Evolutionary conservation across 37 sponge, comb jelly and placozoan genomes (phyloP), one percentile per base, ranked within the genome.

Genomic region (Dysidea cf. avara): DNA sequence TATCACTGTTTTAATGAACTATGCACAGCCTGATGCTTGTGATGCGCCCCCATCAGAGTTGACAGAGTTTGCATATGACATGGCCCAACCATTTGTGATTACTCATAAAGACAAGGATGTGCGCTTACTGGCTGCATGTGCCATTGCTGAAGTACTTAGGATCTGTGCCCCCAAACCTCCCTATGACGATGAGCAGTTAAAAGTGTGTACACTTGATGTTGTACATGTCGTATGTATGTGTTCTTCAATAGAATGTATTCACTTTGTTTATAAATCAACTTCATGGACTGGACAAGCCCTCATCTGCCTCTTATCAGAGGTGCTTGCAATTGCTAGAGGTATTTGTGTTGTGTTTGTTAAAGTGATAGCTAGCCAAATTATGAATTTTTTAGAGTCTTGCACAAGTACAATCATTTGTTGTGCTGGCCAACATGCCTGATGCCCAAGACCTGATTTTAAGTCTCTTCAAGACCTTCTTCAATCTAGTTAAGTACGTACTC

Each of bases 161-260:
- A 59, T 95, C 13, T 95, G 53, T 49, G 83, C 80, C 52, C 96
- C 96, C 16, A 76, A 84, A 20, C 88, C 92, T 9, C 96, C 96
- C 6, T 94, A 90, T 54, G 79, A 77, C 39, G 79, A 81, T 38
- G 79, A 84, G 7, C 74, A 93, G 17, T 40, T 77, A 6, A 81
- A 81, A 76, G 94, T 93, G 17, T 28, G 66, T 22, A 31, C 3
- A n/a, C 16, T 37, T 63, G 37, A 57, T 29, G 7, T 29, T n/a
- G 52, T 49, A n/a, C 21, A 9, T 57, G 17, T 11, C 22, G 7
- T 11, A 18, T n/a, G 59, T 11, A 25, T 13, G 13, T 21, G 68
- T 66, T 7, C 48, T n/a, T 18, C 52, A 49, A 7, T 70, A 94
- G 95, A 70, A 61, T 22, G 91, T 90, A 6, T 84, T 94, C 61